Evolutionary conservation across 2,797 vertebrate species (phyloP), one percentile per base, ranked within the genome.

Genomic region (Chiloscyllium punctatum): DNA sequence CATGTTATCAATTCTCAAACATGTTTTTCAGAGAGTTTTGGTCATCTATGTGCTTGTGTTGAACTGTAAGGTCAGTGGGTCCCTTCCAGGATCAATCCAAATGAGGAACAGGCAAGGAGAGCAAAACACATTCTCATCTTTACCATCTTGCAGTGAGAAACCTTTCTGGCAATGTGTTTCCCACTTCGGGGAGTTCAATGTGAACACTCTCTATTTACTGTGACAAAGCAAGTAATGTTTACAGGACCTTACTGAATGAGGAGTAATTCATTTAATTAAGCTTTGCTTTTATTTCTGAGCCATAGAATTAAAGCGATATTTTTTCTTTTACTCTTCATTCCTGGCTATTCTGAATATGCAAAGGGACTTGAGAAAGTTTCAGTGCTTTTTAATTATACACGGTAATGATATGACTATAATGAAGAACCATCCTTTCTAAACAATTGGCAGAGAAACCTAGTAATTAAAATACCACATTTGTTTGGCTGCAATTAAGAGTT

Each of bases 401-500:
- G 13, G 11, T 37, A 79, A 37, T 79, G 30, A 27, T 51, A 88
- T 57, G 27, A 30, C 86, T 27, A 23, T 53, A 53, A 9, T 53
- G 42, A 25, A 30, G 48, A 88, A 48, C 8, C 3, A 23, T 88
- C 51, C 86, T 53, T 53, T 13, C 48, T 27, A 57, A 57, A 51
- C 0, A 9, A 88, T 51, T 88, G 25, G 48, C 51, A 57, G 30
- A 13, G 51, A 88, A 51, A 13, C 37, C 48, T 53, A 48, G 33
- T 84, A 23, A 86, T 57, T 57, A 51, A 88, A 88, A 57, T 57
- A 53, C 86, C 86, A 88, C 30, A 53, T 30, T 53, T 88, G 51
- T 88, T 88, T 88, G 86, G 8, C 86, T 88, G 25, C 86, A 88
- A 57, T 87, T 88, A 88, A 3, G 86, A 88, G 86, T 88, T 88